A percentile compares a stretch with the other conserved stretches of the same genome.
These are phyloP conservation scores for fruit fly (Drosophila melanogaster) DNA, from an alignment of 1,140 invertebrate genomes.

Conservation along the genomic window Release_6_plus_ISO1_MT NT_033777.3:6884001-6884500, in stretches of 20 bases:
- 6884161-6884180: conserved; percentile 84
- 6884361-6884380: conserved; percentile 20
- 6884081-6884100: conserved; percentile 83
- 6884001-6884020: neutral
- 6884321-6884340: conserved; percentile 68
- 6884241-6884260: conserved; percentile 57
- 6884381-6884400: conserved; percentile 69
- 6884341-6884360: conserved; percentile 25
- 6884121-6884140: conserved; percentile 77
- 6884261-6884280: conserved; percentile 69
- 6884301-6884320: conserved; percentile 84
- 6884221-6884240: conserved; percentile 18
- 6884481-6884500: conserved; percentile 70
- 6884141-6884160: conserved; percentile 84
- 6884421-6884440: conserved; percentile 6
- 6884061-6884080: conserved; percentile 59
- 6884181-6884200: conserved; percentile 61
- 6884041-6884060: conserved; percentile 30
- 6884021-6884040: conserved; percentile 2
- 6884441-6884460: conserved; percentile 58
- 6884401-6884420: conserved; percentile 14
- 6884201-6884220: neutral
- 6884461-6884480: conserved; percentile 71
- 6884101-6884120: conserved; percentile 81
- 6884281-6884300: conserved; percentile 66